Percentiles rank a stretch among this genome's conserved stretches.
phyloP scores from a whole-genome alignment of 2,797 vertebrate genomes.

The Delichon dasypus region DNA sequence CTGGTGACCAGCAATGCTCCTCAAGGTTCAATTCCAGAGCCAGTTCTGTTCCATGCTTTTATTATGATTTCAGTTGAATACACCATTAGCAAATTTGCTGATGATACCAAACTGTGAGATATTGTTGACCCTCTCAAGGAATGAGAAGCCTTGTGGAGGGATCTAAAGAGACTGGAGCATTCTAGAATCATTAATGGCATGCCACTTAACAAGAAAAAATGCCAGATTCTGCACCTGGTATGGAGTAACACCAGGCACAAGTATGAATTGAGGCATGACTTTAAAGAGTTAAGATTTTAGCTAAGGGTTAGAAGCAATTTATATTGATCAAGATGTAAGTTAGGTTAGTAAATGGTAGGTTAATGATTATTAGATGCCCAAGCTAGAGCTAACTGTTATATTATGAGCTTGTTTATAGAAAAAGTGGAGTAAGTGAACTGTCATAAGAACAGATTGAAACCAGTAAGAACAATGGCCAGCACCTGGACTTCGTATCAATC shows the following conservation, averaged over 20 bases:
- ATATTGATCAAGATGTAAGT: no score
- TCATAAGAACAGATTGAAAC: no score
- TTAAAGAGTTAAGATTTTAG: no score
- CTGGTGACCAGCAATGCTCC: neutral
- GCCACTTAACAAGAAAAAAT: neutral
- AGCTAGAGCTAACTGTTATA: no score
- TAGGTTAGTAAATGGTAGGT: no score
- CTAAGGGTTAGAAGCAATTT: no score
- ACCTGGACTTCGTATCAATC: no score
- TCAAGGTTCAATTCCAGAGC: neutral
- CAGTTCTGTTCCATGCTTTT: neutral
- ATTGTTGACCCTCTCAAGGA: neutral
- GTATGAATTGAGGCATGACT: no score
- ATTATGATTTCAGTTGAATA: neutral
- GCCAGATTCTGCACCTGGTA: neutral
- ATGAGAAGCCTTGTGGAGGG: neutral
- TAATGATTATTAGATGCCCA: no score
- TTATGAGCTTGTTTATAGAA: no score
- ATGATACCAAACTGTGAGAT: neutral
- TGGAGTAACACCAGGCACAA: rapidly evolving
- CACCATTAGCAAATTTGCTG: neutral
- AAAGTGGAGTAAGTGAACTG: no score
- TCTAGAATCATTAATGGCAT: neutral
- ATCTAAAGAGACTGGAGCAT: neutral
- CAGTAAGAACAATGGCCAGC: no score